A percentile compares a stretch with the other conserved stretches of the same genome.
phyloP scores from a whole-genome alignment of 1,140 invertebrate genomes.

The Apis laboriosa region DNA sequence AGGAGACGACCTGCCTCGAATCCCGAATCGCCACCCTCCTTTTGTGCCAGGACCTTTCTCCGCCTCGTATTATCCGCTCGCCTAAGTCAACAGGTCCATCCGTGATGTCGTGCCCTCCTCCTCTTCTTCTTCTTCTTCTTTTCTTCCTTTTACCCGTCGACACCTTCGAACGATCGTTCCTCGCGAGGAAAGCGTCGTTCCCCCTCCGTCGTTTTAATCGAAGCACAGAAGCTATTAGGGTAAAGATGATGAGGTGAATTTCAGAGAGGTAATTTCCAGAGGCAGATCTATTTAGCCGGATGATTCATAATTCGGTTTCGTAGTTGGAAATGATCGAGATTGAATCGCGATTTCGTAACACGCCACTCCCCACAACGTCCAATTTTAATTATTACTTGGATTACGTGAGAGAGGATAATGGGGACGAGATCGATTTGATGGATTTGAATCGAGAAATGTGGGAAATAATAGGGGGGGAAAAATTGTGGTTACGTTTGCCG shows the following conservation, averaged over 20 bases:
- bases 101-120: slow-evolving; percentile 33
- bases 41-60: slow-evolving; percentile 59
- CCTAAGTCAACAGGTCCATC: slow-evolving; percentile 65
- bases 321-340: slow-evolving; percentile 24
- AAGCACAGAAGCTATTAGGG: neutral
- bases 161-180: slow-evolving; percentile 36
- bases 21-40: slow-evolving; percentile 47
- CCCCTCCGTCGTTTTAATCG: slow-evolving; percentile 4
- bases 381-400: slow-evolving; percentile 54
- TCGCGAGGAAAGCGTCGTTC: neutral
- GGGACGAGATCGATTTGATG: slow-evolving; percentile 45
- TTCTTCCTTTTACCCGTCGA: slow-evolving; percentile 43
- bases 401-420: slow-evolving; percentile 52
- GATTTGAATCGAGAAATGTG: slow-evolving; percentile 5
- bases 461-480: slow-evolving; percentile 31
- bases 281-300: no score
- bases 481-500: slow-evolving; percentile 45
- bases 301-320: neutral
- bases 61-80: slow-evolving; percentile 56
- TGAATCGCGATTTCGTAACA: slow-evolving; percentile 37
- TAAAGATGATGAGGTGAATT: no score
- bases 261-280: neutral
- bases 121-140: slow-evolving; percentile 3
- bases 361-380: slow-evolving; percentile 15
- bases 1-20: slow-evolving; percentile 39